These are phyloP conservation scores for Lepidonotus clava DNA, from an alignment of 2,888 invertebrate species.

Conservation along the genomic window DNA sequence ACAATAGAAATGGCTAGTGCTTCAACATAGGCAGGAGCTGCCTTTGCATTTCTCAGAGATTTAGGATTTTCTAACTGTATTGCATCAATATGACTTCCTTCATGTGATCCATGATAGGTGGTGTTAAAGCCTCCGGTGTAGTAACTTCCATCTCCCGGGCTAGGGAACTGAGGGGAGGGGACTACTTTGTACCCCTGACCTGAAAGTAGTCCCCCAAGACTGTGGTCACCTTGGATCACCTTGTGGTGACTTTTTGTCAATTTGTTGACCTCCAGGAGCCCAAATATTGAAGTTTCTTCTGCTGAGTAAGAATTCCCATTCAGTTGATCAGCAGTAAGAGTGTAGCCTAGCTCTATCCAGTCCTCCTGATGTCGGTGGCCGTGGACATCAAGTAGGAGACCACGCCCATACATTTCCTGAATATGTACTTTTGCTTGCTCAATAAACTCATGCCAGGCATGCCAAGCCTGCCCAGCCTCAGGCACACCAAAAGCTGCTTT, in stretches of 20 bases:
- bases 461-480: constrained; percentile 61
- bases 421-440: constrained; percentile 59
- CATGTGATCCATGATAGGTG: constrained; percentile 60
- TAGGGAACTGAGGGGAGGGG: constrained; percentile 62
- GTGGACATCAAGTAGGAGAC: constrained; percentile 65
- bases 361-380: constrained; percentile 63
- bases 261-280: constrained; percentile 3
- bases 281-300: constrained; percentile 55
- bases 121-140: constrained; percentile 66
- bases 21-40: constrained; percentile 11
- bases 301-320: constrained; percentile 36
- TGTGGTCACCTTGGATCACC: constrained; percentile 60
- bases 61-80: constrained; percentile 61
- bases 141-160: constrained; percentile 58
- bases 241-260: not conserved
- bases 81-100: constrained; percentile 63
- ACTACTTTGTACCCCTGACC: constrained; percentile 63
- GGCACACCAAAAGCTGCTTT: constrained; percentile 61
- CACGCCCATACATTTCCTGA: constrained; percentile 12
- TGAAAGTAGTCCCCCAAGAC: constrained; percentile 62
- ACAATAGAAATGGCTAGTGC: not conserved
- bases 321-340: constrained; percentile 50
- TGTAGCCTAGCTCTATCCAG: constrained; percentile 64
- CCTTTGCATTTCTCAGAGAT: constrained; percentile 18
- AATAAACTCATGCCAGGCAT: constrained; percentile 64